phyloP scores from a whole-genome alignment of 2,113 vertebrate species.

The Charina bottae region DNA sequence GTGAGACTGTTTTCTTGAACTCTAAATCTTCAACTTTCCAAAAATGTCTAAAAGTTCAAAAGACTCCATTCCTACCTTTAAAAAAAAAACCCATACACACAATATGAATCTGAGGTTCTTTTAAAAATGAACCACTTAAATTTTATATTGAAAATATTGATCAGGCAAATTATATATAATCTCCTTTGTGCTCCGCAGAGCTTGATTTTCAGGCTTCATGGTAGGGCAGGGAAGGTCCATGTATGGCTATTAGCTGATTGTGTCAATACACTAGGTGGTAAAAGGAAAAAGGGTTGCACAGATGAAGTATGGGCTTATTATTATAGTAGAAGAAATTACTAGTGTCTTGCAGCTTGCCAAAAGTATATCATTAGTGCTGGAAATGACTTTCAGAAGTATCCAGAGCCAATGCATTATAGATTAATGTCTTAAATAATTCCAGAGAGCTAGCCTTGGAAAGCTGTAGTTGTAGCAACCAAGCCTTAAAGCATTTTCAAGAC shows the following conservation, averaged over 20 bases:
- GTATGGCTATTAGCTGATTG: conserved; percentile 1
- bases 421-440: conserved; percentile 3
- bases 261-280: conserved; percentile 4
- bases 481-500: background rate
- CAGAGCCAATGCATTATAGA: conserved; percentile 10
- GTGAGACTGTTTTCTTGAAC: background rate
- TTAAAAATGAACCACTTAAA: conserved; percentile 24
- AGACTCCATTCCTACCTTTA: background rate
- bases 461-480: background rate
- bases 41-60: background rate
- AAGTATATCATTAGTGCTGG: conserved; percentile 13
- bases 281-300: conserved; percentile 9
- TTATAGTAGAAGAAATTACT: conserved; percentile 2
- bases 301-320: conserved; percentile 31
- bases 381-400: conserved; percentile 25
- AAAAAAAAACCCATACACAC: background rate
- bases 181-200: background rate
- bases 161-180: conserved; percentile 27
- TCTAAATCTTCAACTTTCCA: background rate
- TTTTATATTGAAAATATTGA: conserved; percentile 34
- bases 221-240: background rate
- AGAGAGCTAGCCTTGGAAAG: background rate
- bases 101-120: background rate
- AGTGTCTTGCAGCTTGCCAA: background rate
- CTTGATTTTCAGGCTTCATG: background rate